Evolutionary conservation across 35 echinoderm and acorn worm genomes (phyloP).

Genomic region (Diadema setosum): DNA sequence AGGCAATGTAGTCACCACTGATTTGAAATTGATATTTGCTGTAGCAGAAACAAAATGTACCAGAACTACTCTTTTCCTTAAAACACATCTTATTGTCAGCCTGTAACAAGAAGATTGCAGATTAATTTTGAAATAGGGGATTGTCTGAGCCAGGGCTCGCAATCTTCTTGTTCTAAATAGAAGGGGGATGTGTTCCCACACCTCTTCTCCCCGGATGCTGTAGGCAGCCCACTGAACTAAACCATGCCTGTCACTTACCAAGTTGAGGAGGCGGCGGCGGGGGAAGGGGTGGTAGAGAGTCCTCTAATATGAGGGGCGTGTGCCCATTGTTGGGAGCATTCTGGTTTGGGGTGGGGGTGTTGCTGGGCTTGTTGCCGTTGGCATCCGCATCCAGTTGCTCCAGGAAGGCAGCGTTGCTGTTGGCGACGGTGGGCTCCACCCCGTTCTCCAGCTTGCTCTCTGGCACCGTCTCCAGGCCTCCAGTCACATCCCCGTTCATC

Average conservation of each 20-base stretch:
- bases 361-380: slow-evolving; percentile 8
- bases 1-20: too few species aligned
- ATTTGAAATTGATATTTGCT: too few species aligned
- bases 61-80: too few species aligned
- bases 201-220: too few species aligned
- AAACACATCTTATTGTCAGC: too few species aligned
- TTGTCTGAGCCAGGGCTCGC: too few species aligned
- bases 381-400: slow-evolving; percentile 11
- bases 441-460: slow-evolving; percentile 38
- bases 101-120: too few species aligned
- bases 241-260: slow-evolving; percentile 26
- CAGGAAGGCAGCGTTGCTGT: slow-evolving; percentile 11
- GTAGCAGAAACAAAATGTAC: too few species aligned
- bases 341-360: background rate
- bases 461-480: slow-evolving; percentile 23
- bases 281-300: slow-evolving; percentile 46
- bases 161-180: too few species aligned
- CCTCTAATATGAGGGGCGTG: slow-evolving; percentile 10
- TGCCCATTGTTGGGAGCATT: slow-evolving; percentile 28
- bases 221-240: too few species aligned
- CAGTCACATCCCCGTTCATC: slow-evolving; percentile 11
- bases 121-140: too few species aligned
- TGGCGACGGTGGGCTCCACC: slow-evolving; percentile 26
- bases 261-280: slow-evolving; percentile 50
- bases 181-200: too few species aligned